Evolutionary conservation across 2,888 invertebrate species (phyloP), one percentile per base, ranked within the genome.

Genomic region (Erpobdella octoculata): DNA sequence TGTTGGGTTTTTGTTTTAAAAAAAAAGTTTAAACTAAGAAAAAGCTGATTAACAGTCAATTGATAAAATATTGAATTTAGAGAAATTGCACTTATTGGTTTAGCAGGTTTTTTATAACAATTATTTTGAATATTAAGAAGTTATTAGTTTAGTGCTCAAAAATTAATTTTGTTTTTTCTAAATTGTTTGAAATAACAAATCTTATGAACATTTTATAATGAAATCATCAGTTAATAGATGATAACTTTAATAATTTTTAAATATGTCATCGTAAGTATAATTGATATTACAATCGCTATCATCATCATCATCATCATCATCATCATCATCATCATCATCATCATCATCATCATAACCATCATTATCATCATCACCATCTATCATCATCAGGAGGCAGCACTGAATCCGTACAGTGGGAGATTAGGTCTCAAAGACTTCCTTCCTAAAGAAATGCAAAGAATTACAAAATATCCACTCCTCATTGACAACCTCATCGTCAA

Each of bases 381-480:
- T n/a, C n/a, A n/a, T n/a, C n/a, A 12, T 35, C 65, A 67, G 69
- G 69, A 69, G 35, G 69, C 69, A 6, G 25, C 69, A n/a, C 28
- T 69, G 35, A 69, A 33, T n/a, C 33, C 53, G 0, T 53, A 69
- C 36, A 69, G 69, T 25, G 33, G 69, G 2, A 25, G 69, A 25
- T 21, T 69, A n/a, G 25, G 48, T 5, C 36, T 69, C n/a, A 69
- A 69, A 28, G 69, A 69, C 21, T 69, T 69, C 28, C 69, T 69
- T 15, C 69, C 69, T 8, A 69, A 69, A 21, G 69, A 69, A 33
- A 69, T 69, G 69, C 69, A 69, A 21, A 28, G 69, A 8, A 69
- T 69, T 2, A 69, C 69, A 28, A 69, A 69, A 58, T 69, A 69
- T 21, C 69, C 69, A 4, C 48, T 69, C n/a, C 69, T 69, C 58